Base-by-base conservation (phyloP, 53 echinoderm and acorn worm genomes). In the Echinometra lucunter region DNA sequence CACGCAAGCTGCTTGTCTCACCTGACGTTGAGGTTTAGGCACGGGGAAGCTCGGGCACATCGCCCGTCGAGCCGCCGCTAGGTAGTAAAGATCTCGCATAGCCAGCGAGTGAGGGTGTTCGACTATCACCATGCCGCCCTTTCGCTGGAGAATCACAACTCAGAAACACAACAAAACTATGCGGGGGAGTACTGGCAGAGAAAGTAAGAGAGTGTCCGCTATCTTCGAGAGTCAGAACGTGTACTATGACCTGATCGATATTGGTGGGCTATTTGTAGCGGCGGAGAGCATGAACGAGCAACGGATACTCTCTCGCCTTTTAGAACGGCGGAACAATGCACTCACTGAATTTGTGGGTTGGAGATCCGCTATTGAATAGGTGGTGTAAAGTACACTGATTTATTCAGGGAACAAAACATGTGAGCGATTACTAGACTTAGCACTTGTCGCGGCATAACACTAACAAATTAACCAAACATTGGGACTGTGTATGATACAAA, bases 11-110 rank as follows among this genome's bases (percentile, higher is more conserved):
- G 2, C 18, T 53, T 2, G 2, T 55, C 92, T 92, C 57, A 92
- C 92, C 92, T 49, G 34, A 15, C 74, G 92, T 37, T 92, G 70
- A 11, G 78, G 92, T 34, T 74, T 57, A 35, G 74, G 53, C 32
- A 92, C 92, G 78, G 92, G 58, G 45, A 55, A 92, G 75, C 78
- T 78, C 32, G 78, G 80, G 75, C 57, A 92, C 16, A 74, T 45
- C 47, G 74, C 53, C 11, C 92, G 92, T 1, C 80, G 9, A 35
- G 55, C 75, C 37, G 44, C 57, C 92, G 92, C 74, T 78, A 92
- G 21, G 75, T 56, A 78, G 60, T 56, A 80, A 0, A 92, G 56
- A 74, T 92, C 92, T 56, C 92, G 92, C 92, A 92, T 75, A 53
- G 78, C 19, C 7, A 92, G 92, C 53, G 80, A 56, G 7, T 27